Evolutionary conservation across 2,113 vertebrate species (phyloP).

Genomic region (Oceanodroma tethys): DNA sequence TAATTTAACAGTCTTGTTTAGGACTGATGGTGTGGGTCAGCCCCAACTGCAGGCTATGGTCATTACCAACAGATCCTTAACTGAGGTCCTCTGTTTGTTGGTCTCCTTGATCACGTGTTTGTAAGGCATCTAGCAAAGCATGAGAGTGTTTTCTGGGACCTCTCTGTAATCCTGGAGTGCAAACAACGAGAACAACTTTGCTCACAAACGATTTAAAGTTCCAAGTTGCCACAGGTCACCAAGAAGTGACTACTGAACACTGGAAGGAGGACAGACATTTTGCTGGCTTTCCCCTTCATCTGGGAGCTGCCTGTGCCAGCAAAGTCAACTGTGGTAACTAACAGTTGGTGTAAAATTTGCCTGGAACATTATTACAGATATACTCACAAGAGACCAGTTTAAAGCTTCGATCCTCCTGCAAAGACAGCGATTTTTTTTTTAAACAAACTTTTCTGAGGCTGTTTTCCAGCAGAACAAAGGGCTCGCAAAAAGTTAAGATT

Average conservation of each 20-base stretch:
- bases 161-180: not conserved
- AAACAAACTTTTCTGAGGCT: not conserved
- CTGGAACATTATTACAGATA: not conserved
- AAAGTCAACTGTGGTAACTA: not conserved
- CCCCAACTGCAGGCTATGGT: not conserved
- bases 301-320: not conserved
- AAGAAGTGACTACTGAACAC: not conserved
- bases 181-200: not conserved
- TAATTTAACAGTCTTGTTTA: not conserved
- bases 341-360: not conserved
- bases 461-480: not conserved
- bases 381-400: not conserved
- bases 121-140: not conserved
- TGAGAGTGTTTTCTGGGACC: not conserved
- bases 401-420: not conserved
- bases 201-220: not conserved
- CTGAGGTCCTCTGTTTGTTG: not conserved
- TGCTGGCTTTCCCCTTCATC: not conserved
- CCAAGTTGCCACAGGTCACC: not conserved
- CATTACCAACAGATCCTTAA: not conserved
- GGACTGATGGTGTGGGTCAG: not conserved
- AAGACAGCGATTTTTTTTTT: not conserved
- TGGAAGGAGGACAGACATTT: not conserved
- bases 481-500: not conserved
- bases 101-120: fast-evolving